These are phyloP conservation scores for Lithophane leautieri DNA, from an alignment of 2,888 invertebrate species.

Conservation along the genomic window DNA sequence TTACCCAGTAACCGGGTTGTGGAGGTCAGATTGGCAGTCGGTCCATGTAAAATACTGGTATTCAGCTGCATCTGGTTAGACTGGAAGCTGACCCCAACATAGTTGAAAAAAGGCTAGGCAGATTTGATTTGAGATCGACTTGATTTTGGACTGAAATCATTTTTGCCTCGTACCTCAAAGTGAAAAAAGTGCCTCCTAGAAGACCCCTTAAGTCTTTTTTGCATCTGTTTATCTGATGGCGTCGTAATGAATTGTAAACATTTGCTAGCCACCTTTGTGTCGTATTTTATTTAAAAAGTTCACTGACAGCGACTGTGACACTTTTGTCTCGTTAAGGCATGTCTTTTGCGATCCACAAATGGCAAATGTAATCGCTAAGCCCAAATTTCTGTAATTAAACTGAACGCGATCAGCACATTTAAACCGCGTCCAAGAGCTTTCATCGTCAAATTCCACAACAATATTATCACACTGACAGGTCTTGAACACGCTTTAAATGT, in stretches of 20 bases:
- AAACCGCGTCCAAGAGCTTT: background rate
- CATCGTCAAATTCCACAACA: background rate
- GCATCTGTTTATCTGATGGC: constrained; percentile 24
- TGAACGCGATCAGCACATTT: background rate
- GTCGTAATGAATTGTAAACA: constrained; percentile 45
- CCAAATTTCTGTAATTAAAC: background rate
- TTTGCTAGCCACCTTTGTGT: constrained; percentile 1
- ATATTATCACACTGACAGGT: background rate
- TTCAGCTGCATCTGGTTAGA: too few species aligned
- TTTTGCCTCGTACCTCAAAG: too few species aligned
- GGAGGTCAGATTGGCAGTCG: too few species aligned
- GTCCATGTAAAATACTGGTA: too few species aligned
- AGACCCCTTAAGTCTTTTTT: background rate
- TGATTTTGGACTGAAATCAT: too few species aligned
- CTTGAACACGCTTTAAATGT: background rate
- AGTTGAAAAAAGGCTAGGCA: too few species aligned
- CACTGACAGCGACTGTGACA: background rate
- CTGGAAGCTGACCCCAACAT: too few species aligned
- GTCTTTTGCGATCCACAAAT: background rate
- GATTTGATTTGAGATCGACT: too few species aligned
- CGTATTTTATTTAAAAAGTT: constrained; percentile 35
- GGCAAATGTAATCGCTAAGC: background rate
- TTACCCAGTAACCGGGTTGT: too few species aligned
- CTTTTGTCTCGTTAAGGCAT: background rate
- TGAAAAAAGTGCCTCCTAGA: background rate